Base-by-base conservation (phyloP, 1,140 invertebrate species). In the Drosophila sechellia region DNA sequence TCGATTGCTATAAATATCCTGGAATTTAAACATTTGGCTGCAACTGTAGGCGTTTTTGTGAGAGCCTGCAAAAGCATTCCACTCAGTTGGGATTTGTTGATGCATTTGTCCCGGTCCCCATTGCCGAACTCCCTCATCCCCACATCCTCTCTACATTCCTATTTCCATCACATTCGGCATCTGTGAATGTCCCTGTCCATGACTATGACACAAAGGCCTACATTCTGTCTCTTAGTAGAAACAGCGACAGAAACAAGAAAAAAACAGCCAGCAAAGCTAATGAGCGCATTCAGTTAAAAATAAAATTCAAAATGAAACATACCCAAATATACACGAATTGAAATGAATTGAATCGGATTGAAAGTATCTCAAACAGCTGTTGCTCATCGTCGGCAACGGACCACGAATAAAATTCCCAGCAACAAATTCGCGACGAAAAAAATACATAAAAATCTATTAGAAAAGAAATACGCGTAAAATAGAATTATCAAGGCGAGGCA, bases 361-460 rank as follows among this genome's bases (percentile, higher is more conserved):
- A 83, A 90, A 83, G 74, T 90, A 81, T 86, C 78, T 80, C 64
- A 90, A 90, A 90, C 86, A 90, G 86, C 86, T 90, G 86, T 90
- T 90, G 87, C 81, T 79, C 79, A 81, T 90, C 86, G 87, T 78
- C 77, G 65, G 63, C 74, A 63, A 39, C 66, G 53, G 60, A 83
- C 60, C 74, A 48, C 63, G 57, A 80, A 84, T 76, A 54, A 87
- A 81, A 81, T 70, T 60, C 75, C 53, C 57, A 75, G 56, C 61
- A 76, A 52, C 71, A 55, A 69, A 49, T 57, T 71, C 58, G 35
- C 58, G 68, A 65, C 64, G 42, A 70, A 56, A 58, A 58, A 39
- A 56, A 57, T 17, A 54, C 39, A 68, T 54, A 54, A 68, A 54
- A 63, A 64, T 69, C 54, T 73, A 64, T 57, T 48, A 13, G 66